Conservation (phyloP, 2,113 vertebrate genomes). For the Lepisosteus oculatus region DNA sequence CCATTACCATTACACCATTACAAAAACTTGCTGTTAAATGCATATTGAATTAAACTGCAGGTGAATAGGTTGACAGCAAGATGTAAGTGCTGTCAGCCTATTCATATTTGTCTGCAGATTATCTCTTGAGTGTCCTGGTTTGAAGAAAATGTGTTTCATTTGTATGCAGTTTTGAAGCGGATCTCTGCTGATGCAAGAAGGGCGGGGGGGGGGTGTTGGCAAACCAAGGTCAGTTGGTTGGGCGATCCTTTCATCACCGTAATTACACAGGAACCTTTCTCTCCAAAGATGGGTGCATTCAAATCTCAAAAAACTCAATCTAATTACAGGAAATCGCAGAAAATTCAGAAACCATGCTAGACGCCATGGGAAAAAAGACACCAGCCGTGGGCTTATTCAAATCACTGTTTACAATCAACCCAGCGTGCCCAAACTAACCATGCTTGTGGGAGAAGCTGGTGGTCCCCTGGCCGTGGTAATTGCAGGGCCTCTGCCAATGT, state of each 20-base stretch:
- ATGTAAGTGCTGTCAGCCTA: slow-evolving; percentile 39
- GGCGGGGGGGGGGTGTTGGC: slow-evolving; percentile 33
- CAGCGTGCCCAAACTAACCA: neutral
- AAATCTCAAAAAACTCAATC: slow-evolving; percentile 61
- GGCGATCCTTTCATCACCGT: slow-evolving; percentile 39
- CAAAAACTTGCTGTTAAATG: neutral
- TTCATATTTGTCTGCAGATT: slow-evolving; percentile 49
- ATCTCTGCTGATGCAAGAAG: slow-evolving; percentile 31
- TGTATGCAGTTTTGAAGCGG: slow-evolving; percentile 57
- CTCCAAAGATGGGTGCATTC: slow-evolving; percentile 38
- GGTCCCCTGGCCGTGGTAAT: neutral
- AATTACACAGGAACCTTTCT: slow-evolving; percentile 33
- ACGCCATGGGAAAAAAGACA: slow-evolving; percentile 31
- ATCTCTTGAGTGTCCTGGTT: slow-evolving; percentile 59
- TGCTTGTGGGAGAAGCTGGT: neutral
- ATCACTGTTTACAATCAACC: neutral
- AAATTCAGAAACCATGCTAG: slow-evolving; percentile 40
- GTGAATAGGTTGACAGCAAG: slow-evolving; percentile 45
- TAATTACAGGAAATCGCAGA: slow-evolving; percentile 41
- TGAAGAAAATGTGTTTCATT: slow-evolving; percentile 51
- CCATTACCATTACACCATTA: too few species aligned
- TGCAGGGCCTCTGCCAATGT: neutral
- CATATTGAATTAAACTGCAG: slow-evolving; percentile 28
- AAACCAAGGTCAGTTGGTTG: slow-evolving; percentile 51
- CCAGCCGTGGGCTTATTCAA: neutral